Evolutionary conservation across 2,888 invertebrate species (phyloP), one percentile per base, ranked within the genome.

Genomic region (Papilio demoleus): DNA sequence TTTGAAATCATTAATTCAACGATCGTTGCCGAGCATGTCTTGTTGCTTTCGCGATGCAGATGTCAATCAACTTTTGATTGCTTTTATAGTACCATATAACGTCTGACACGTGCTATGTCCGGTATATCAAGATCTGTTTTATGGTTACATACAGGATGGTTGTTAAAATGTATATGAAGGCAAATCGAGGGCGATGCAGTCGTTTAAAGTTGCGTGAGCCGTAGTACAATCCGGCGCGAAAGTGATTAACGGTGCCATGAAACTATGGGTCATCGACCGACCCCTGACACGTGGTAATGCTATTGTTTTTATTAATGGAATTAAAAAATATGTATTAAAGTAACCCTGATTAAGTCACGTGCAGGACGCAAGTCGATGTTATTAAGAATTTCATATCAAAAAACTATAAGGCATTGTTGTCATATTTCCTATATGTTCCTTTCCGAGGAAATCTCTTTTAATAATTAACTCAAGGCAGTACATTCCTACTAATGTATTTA

Each of bases 221-320:
- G 73, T 75, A 79, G 74, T 77, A 64, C 42, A 59, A 68, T 79
- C 78, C 80, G 79, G 77, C 81, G 85, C 82, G 80, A 88, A 88
- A 87, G 85, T 87, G 84, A 86, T 87, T 88, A 88, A 85, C 86
- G 82, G 86, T 84, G 82, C 77, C 79, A 76, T 81, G 78, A 84
- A 81, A 81, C 79, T 78, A 76, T 77, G 77, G 89, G 88, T 88
- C 88, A 82, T 78, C 77, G 88, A 83, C 89, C 89, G 88, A 83
- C 88, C 87, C 86, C 85, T 84, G 79, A 77, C 86, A 87, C 85
- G 84, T 85, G 88, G 60, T 61, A 53, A 47, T 19, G 40, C n/a
- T 31, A 36, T 59, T 53, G 50, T 61, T 53, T 67, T 65, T 61
- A 31, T 56, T 40, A 40, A 61, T 61, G 31, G 27, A 53, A 67